Percentiles rank a stretch among this genome's conserved stretches.
Conservation (phyloP, 2,888 invertebrate genomes). For the Oscheius sp. region DNA sequence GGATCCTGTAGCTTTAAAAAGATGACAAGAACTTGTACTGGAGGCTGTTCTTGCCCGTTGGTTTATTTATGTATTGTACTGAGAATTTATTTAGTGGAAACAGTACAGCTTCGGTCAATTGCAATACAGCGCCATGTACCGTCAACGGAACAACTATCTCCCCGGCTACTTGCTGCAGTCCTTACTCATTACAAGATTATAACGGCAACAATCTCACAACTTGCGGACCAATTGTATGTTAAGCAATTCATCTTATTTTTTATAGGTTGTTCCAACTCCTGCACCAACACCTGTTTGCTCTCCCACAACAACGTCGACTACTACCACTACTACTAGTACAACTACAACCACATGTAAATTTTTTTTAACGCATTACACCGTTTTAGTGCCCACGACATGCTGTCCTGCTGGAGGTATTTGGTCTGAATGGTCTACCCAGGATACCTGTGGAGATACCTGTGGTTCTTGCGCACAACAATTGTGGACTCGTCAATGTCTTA, state of each 20-base stretch:
- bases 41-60: conserved; percentile 19
- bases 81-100: conserved; percentile 1
- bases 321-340: too few relatives aligned
- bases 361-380: too few relatives aligned
- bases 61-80: neutral
- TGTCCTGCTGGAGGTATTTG: neutral
- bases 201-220: conserved; percentile 10
- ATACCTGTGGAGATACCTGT: conserved; percentile 21
- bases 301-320: too few relatives aligned
- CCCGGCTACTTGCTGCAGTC: neutral
- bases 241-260: too few relatives aligned
- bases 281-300: too few relatives aligned
- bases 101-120: neutral
- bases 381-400: neutral
- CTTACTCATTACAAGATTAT: neutral
- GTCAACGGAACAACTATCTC: neutral
- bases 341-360: too few relatives aligned
- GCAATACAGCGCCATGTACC: conserved; percentile 22
- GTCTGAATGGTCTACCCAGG: conserved; percentile 14
- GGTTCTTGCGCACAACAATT: conserved; percentile 32
- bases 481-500: conserved; percentile 19
- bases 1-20: conserved; percentile 3
- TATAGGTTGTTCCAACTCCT: too few relatives aligned
- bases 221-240: too few relatives aligned
- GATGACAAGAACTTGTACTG: conserved; percentile 17